Percentiles rank a stretch among this genome's conserved stretches.
These are phyloP conservation scores for Linyphia triangularis DNA, from an alignment of 2,888 invertebrate genomes.

Conservation along the genomic window DNA sequence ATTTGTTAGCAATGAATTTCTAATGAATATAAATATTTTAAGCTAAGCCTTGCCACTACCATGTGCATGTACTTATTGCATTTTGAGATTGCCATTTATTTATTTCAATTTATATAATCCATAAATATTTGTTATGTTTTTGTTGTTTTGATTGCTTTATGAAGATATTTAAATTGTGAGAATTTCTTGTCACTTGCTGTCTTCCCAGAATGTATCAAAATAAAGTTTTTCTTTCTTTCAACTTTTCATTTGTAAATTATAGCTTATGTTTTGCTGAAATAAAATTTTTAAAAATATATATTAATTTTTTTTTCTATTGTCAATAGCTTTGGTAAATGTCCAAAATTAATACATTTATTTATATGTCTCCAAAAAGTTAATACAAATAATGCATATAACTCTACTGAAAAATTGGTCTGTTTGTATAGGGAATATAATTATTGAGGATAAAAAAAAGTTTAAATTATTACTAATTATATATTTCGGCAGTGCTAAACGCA, in stretches of 20 bases:
- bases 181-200: neutral
- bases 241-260: constrained; percentile 30
- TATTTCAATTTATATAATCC: neutral
- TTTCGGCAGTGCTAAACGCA: too few species aligned
- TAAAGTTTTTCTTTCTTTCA: neutral
- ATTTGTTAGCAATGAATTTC: neutral
- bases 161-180: neutral
- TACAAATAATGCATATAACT: too few species aligned
- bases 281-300: constrained; percentile 24
- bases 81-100: neutral
- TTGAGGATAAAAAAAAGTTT: neutral
- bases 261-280: constrained; percentile 28
- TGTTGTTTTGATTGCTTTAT: neutral
- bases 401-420: too few species aligned
- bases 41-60: too few species aligned
- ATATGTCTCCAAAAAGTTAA: neutral
- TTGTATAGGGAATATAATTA: neutral
- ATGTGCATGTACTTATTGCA: too few species aligned
- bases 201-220: neutral
- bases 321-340: neutral
- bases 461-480: neutral
- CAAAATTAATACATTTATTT: neutral
- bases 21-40: too few species aligned
- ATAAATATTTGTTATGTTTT: neutral
- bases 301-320: neutral